Evolutionary conservation across 2,113 vertebrate genomes (phyloP).

Genomic region (Sorex fumeus): DNA sequence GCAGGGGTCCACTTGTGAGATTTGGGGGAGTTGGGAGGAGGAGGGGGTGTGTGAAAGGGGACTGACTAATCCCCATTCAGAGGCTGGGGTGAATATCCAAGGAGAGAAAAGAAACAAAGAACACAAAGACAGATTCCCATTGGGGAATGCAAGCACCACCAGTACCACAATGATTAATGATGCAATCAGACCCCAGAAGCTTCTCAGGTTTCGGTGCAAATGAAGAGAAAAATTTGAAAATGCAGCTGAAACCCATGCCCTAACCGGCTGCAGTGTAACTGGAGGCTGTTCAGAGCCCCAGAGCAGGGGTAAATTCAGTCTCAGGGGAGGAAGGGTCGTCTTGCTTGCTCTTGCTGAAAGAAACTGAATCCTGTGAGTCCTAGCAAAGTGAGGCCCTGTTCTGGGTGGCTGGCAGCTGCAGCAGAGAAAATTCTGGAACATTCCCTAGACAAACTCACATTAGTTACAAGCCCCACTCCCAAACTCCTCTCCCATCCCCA

Average conservation of each 20-base stretch:
- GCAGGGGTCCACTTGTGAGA: background rate
- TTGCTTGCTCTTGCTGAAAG: too few species aligned
- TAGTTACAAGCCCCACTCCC: too few species aligned
- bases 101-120: slow-evolving; percentile 46
- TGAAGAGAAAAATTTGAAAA: slow-evolving; percentile 64
- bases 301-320: background rate
- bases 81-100: slow-evolving; percentile 35
- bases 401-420: too few species aligned
- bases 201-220: slow-evolving; percentile 68
- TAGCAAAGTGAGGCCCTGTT: too few species aligned
- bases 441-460: background rate
- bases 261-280: slow-evolving; percentile 44
- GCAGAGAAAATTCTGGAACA: background rate
- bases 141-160: background rate
- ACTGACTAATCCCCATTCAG: background rate
- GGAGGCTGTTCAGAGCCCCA: slow-evolving; percentile 2
- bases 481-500: too few species aligned
- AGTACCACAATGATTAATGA: slow-evolving; percentile 63
- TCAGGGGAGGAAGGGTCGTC: background rate
- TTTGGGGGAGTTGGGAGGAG: background rate
- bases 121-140: slow-evolving; percentile 5
- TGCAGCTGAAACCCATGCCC: slow-evolving; percentile 58
- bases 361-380: too few species aligned
- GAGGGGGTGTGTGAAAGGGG: background rate
- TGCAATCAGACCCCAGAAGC: slow-evolving; percentile 41